These are phyloP conservation scores for Troides helena DNA, from an alignment of 2,888 invertebrate species.

Conservation along the genomic window DNA sequence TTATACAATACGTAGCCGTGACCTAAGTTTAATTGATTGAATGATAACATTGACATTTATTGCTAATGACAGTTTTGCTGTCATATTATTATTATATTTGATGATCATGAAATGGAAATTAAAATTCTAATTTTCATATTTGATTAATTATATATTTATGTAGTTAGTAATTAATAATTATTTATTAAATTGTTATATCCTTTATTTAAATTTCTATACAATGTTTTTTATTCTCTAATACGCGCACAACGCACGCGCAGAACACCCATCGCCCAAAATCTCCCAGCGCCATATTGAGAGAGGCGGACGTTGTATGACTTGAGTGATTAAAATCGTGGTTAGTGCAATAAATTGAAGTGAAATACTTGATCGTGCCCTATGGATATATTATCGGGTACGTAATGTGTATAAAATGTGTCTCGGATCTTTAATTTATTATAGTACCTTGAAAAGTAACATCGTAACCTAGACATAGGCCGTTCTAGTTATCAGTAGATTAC, in stretches of 20 bases:
- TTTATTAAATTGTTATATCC: conserved; percentile 43
- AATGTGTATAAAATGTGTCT: conserved; percentile 62
- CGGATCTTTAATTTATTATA: conserved; percentile 43
- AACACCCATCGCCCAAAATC: conserved; percentile 80
- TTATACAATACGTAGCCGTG: background rate
- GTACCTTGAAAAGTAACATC: conserved; percentile 63
- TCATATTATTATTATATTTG: conserved; percentile 42
- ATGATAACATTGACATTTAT: conserved; percentile 36
- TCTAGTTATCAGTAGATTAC: conserved; percentile 82
- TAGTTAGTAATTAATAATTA: conserved; percentile 40
- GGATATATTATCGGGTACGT: conserved; percentile 81
- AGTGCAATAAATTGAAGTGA: conserved; percentile 79
- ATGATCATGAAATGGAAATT: conserved; percentile 73
- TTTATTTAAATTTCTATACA: conserved; percentile 50
- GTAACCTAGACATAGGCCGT: conserved; percentile 84
- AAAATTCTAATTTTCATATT: conserved; percentile 53
- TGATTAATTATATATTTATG: conserved; percentile 43
- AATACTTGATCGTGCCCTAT: conserved; percentile 79
- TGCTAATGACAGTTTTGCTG: conserved; percentile 41
- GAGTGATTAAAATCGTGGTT: conserved; percentile 78
- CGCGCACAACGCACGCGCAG: conserved; percentile 79
- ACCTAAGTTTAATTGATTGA: conserved; percentile 21
- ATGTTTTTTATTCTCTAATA: conserved; percentile 64
- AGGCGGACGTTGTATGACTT: conserved; percentile 85
- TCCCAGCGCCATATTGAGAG: conserved; percentile 87